Evolutionary conservation across 2,797 vertebrate species (phyloP).

Genomic region (Cuniculus paca): DNA sequence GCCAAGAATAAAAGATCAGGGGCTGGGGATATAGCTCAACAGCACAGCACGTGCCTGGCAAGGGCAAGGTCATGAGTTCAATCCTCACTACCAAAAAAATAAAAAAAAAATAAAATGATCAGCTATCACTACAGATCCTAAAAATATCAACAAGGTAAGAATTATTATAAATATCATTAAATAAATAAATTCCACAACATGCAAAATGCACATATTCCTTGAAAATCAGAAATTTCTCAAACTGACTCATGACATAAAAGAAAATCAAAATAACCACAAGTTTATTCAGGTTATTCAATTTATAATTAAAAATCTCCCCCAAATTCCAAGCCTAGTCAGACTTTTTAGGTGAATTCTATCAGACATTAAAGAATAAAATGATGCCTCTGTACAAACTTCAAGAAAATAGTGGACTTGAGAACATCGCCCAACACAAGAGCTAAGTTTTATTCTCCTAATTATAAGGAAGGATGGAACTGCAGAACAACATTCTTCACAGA

Average conservation of each 20-base stretch:
- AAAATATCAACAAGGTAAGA: not conserved
- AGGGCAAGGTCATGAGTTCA: too few relatives aligned
- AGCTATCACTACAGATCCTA: not conserved
- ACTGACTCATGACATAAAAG: not conserved
- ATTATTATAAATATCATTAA: not conserved
- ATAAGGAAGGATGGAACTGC: not conserved
- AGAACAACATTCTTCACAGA: not conserved
- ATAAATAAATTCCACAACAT: not conserved
- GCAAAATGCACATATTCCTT: not conserved
- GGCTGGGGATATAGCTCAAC: too few relatives aligned
- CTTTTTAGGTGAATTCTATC: not conserved
- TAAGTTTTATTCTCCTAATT: not conserved
- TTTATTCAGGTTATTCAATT: not conserved
- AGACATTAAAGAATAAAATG: not conserved
- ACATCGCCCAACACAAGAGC: not conserved
- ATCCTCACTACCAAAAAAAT: too few relatives aligned
- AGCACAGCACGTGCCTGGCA: too few relatives aligned
- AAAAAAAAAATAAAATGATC: too few relatives aligned
- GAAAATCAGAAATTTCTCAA: not conserved
- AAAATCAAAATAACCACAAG: not conserved
- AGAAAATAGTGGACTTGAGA: not conserved
- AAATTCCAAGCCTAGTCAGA: not conserved
- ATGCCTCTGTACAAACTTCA: not conserved
- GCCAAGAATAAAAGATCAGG: not conserved
- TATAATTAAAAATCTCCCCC: not conserved